A percentile compares a stretch with the other conserved stretches of the same genome.
phyloP scores from a whole-genome alignment of 2,888 invertebrate species.

The Synanthedon vespiformis region DNA sequence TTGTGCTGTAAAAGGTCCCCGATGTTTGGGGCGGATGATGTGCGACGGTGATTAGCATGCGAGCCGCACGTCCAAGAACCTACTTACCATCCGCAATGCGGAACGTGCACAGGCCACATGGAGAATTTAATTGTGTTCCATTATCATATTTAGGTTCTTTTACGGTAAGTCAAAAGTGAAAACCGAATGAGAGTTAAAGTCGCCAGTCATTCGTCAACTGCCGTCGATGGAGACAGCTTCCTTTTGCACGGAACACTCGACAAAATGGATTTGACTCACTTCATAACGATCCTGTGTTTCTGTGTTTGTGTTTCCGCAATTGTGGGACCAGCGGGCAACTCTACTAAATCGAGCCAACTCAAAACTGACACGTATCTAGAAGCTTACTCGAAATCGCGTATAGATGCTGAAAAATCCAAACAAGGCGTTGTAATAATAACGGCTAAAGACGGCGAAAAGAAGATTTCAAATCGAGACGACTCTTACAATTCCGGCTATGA shows the following conservation, averaged over 20 bases:
- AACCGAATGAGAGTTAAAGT: conserved; percentile 52
- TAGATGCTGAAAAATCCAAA: conserved; percentile 56
- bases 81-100: conserved; percentile 68
- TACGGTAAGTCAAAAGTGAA: conserved; percentile 70
- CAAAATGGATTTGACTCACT: conserved; percentile 37
- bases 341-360: conserved; percentile 30
- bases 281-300: conserved; percentile 30
- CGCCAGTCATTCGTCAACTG: conserved; percentile 59
- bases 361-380: conserved; percentile 74
- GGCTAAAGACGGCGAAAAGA: conserved; percentile 59
- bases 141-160: conserved; percentile 71
- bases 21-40: conserved; percentile 38
- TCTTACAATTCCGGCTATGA: conserved; percentile 53
- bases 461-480: conserved; percentile 58
- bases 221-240: conserved; percentile 63
- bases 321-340: conserved; percentile 43
- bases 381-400: conserved; percentile 72
- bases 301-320: conserved; percentile 45
- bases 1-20: conserved; percentile 46
- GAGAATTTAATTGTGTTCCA: conserved; percentile 70
- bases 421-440: conserved; percentile 57
- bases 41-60: conserved; percentile 51
- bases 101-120: conserved; percentile 54
- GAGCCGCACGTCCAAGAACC: conserved; percentile 34
- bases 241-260: conserved; percentile 30